Base-by-base conservation (phyloP, 2,888 invertebrate species). In the Antheraea yamamai region DNA sequence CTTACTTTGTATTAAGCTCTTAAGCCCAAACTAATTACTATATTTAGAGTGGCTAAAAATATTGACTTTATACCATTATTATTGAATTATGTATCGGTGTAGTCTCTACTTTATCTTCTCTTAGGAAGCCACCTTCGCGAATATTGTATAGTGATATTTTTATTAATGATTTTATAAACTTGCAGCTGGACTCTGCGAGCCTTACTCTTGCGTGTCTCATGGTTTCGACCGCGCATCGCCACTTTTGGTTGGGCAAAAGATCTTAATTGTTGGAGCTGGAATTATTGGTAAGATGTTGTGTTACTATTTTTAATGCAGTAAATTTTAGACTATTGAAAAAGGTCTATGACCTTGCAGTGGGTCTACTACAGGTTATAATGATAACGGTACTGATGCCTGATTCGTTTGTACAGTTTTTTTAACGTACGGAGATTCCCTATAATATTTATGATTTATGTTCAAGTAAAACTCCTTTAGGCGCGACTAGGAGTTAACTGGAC, bases 121-220 rank as follows among this genome's bases (percentile, higher is more conserved):
- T 55, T 55, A 20, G 20, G 6, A 55, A 55, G 20, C 4, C 55
- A 20, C 20, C 7, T 55, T 20, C 20, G 4, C 7, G 55, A 18
- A 20, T 7, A 55, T 20, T 7, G 7, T 20, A 20, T 20, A 55
- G 7, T 55, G 7, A 18, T 55, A 20, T 55, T 55, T 20, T 7
- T 20, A 55, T 55, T 20, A 55, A 55, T 20, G 18, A 7, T 55
- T 20, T 20, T 20, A 20, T 20, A 55, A 55, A 47, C 10, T 74
- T 47, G 2, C 90, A 95, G 97, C 95, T 73, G 97, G 95, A 20
- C 91, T 97, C 0, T 95, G 95, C 71, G 97, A 97, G 84, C 97
- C 97, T 0, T 91, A 97, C 73, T 97, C 97, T 0, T 97, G 97
- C 81, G 92, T 97, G 3, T 95, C 96, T 0, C 97, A 97, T 79